These are phyloP conservation scores for Cosmia trapezina DNA, from an alignment of 2,888 invertebrate genomes.

Conservation along the genomic window DNA sequence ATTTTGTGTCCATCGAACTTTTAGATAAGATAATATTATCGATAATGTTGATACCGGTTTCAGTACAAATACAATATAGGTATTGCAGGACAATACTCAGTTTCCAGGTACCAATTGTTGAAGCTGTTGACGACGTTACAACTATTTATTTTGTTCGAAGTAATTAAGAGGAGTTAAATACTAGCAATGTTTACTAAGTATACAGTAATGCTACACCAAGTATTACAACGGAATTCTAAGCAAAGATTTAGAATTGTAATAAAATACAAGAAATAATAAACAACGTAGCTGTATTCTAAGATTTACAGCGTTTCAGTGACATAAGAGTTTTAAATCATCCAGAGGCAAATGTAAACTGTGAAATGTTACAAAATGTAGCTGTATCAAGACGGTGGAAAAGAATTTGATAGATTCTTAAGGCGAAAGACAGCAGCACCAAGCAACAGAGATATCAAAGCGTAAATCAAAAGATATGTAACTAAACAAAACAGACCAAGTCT, in stretches of 20 bases:
- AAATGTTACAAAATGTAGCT: background rate
- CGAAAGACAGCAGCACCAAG: background rate
- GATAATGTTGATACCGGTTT: conserved; percentile 22
- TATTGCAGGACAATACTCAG: background rate
- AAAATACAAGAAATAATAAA: conserved; percentile 4
- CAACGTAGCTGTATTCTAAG: background rate
- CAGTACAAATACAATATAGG: background rate
- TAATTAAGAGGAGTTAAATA: no score
- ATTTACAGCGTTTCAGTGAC: background rate
- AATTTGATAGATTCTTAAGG: background rate
- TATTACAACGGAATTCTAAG: background rate
- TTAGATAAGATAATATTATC: conserved; percentile 25
- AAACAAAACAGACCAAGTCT: conserved; percentile 37
- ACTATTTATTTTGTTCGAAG: background rate
- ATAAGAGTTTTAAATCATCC: background rate
- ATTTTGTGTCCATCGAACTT: conserved; percentile 43
- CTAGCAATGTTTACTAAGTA: background rate
- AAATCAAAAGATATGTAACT: background rate
- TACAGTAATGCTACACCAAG: background rate
- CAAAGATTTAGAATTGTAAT: background rate
- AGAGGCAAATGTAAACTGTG: background rate
- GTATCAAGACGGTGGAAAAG: background rate
- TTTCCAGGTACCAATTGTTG: background rate
- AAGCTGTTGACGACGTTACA: background rate
- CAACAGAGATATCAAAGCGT: background rate